Base-by-base conservation (phyloP, 2,113 vertebrate species). In the Condylura cristata region DNA sequence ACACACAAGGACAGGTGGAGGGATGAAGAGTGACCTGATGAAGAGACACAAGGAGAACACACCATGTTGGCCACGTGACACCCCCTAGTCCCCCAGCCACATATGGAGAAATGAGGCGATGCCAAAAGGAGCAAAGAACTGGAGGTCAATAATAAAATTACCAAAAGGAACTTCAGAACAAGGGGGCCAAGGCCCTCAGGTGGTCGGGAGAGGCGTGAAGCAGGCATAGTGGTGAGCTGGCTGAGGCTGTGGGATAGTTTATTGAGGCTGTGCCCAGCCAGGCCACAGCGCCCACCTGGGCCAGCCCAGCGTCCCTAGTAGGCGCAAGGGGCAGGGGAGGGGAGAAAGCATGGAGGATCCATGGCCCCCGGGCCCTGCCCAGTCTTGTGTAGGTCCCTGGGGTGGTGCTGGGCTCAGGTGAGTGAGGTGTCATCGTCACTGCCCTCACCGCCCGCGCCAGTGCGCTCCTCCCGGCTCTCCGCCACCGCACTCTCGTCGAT, bases 401-500 rank as follows among this genome's bases (percentile, higher is more conserved):
- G 5, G 39, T 20, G 13, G 48, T 26, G 51, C 66, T 0, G 0
- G 1, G 1, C 87, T 98, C 97, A 98, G 86, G 98, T 98, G 56
- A 98, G 96, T 0, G 97, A 97, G 90, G 96, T 96, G 82, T 97
- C 95, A 0, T 98, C 99, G 92, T 99, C 99, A 14, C 99, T 99
- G 6, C 99, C 99, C 70, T 99, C 98, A 44, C 98, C 99, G 20
- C 99, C 98, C 0, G 96, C 94, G 0, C 97, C 88, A 0, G n/a
- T 58, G 12, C 98, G 96, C 89, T 99, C 99, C 12, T 99, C 99
- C 6, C 98, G 98, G 95, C 98, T 96, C 97, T 99, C 99, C 0
- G 98, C 94, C 96, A 99, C 96, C 0, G 98, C 82, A 92, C 99
- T 99, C 98, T 99, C 99, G 2, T 99, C 99, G 41, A 99, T 99